phyloP scores from a whole-genome alignment of 2,888 invertebrate species.

The Agrochola lota region DNA sequence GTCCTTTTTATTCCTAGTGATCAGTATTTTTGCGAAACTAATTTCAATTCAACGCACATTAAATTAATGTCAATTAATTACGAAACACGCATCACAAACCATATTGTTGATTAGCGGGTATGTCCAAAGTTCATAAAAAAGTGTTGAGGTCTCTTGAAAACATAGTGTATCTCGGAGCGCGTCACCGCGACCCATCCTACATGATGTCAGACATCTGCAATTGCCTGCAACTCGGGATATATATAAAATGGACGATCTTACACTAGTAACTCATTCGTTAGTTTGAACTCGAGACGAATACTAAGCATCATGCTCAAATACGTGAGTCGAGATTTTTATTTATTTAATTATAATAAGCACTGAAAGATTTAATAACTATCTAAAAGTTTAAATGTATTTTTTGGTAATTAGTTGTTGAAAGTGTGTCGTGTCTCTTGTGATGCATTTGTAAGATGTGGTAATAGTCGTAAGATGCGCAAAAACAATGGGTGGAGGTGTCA shows the following conservation, averaged over 20 bases:
- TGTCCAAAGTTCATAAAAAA: slow-evolving; percentile 78
- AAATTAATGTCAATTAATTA: neutral
- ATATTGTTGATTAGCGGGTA: slow-evolving; percentile 67
- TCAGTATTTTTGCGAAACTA: neutral
- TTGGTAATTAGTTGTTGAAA: slow-evolving; percentile 72
- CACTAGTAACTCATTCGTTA: slow-evolving; percentile 89
- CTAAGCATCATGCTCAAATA: slow-evolving; percentile 89
- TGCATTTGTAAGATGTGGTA: slow-evolving; percentile 63
- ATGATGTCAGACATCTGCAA: slow-evolving; percentile 86
- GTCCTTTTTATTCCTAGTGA: neutral
- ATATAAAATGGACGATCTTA: slow-evolving; percentile 87
- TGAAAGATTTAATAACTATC: slow-evolving; percentile 47
- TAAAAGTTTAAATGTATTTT: neutral
- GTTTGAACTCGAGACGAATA: slow-evolving; percentile 87
- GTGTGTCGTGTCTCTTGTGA: slow-evolving; percentile 74
- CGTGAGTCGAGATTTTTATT: slow-evolving; percentile 80
- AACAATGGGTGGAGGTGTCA: slow-evolving; percentile 71
- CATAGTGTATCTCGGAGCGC: slow-evolving; percentile 71
- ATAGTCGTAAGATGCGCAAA: slow-evolving; percentile 59
- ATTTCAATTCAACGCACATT: neutral
- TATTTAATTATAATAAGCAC: slow-evolving; percentile 64
- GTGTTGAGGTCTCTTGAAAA: slow-evolving; percentile 69
- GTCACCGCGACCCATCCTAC: slow-evolving; percentile 78
- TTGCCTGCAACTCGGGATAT: slow-evolving; percentile 83
- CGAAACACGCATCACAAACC: slow-evolving; percentile 36